Evolutionary conservation across 2,888 invertebrate genomes (phyloP), one percentile per base, ranked within the genome.

Genomic region (Achlya flavicornis): DNA sequence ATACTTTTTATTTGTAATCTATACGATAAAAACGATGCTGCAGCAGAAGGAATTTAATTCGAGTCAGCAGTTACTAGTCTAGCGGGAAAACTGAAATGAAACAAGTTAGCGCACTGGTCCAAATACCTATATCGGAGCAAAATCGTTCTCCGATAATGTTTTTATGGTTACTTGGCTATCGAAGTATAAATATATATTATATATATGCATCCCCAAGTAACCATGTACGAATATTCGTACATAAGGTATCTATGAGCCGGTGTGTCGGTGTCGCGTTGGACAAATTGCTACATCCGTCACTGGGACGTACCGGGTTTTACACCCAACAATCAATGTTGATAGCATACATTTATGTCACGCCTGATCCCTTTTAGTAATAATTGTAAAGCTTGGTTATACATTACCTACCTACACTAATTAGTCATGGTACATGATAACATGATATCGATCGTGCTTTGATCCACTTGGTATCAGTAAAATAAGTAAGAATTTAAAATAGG

Each of bases 141-240:
- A 77, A 81, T 77, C 74, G 78, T 79, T 80, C 81, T 77, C 72
- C 76, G 70, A 81, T 80, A 75, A 77, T 71, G 68, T 72, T 76
- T 77, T 73, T 69, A 70, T 70, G 66, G 62, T 48, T 53, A 60
- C 35, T 33, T 32, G 57, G 57, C n/a, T n/a, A n/a, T n/a, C n/a
- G n/a, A n/a, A n/a, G n/a, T n/a, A n/a, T n/a, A n/a, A n/a, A n/a
- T n/a, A n/a, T n/a, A n/a, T n/a, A n/a, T n/a, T n/a, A 46, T 60
- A 61, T 60, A 58, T 43, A 58, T 62, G 61, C 41, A 43, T n/a
- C n/a, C n/a, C n/a, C n/a, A n/a, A n/a, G n/a, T n/a, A n/a, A n/a
- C n/a, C n/a, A n/a, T n/a, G n/a, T n/a, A n/a, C n/a, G n/a, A n/a
- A n/a, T 43, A 46, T 46, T 14, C 38, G 38, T 38, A 38, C 43